Conservation (phyloP, 2,797 vertebrate species). For the Cossypha dichroa region DNA sequence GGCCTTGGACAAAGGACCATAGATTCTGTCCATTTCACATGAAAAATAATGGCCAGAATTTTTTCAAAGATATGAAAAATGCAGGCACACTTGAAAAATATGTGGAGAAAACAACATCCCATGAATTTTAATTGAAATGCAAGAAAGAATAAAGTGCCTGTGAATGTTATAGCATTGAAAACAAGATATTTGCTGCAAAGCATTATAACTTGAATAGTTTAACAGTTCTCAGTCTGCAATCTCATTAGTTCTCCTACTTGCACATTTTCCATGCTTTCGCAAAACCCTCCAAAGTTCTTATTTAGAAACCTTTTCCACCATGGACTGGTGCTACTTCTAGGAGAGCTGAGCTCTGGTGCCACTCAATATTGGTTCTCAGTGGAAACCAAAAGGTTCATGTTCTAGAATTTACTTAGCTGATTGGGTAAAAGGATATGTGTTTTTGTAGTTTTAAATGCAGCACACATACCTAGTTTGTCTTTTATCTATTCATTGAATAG, state of each 20-base stretch:
- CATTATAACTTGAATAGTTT: background rate
- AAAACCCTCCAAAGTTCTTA: background rate
- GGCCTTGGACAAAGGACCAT: constrained; percentile 50
- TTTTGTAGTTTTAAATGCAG: background rate
- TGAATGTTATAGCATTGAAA: background rate
- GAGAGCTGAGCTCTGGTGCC: background rate
- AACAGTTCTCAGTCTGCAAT: background rate
- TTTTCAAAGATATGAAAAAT: constrained; percentile 49
- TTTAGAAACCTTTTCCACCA: background rate
- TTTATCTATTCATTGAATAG: background rate
- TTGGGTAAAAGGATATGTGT: background rate
- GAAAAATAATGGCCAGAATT: constrained; percentile 55
- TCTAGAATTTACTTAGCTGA: background rate
- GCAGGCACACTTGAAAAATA: constrained; percentile 12
- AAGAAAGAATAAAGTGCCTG: constrained; percentile 35
- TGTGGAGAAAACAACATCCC: constrained; percentile 30
- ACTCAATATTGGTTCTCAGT: background rate
- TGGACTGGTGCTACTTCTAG: background rate
- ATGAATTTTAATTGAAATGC: constrained; percentile 56
- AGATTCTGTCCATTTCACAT: constrained; percentile 22
- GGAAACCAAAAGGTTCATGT: background rate
- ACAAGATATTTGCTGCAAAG: constrained; percentile 15
- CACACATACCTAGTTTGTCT: background rate
- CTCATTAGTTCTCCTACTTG: constrained; percentile 6
- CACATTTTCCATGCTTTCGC: background rate